These are phyloP conservation scores for Daptonema setosum DNA, from an alignment of 2,888 invertebrate species.

Conservation along the genomic window DNA sequence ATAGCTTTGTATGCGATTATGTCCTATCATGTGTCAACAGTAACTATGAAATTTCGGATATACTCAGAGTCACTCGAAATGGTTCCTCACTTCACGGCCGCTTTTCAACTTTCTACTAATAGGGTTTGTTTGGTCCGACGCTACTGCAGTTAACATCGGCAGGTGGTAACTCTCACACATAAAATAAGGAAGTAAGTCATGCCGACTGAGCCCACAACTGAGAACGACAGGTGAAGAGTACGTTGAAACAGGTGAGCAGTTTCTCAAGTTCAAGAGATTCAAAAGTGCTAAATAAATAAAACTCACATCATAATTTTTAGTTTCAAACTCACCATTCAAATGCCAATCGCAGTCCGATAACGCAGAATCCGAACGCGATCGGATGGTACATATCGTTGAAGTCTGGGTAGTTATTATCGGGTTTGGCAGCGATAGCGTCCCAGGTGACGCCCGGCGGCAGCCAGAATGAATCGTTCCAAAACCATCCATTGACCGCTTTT, in stretches of 20 bases:
- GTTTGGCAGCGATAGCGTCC: conserved; percentile 5
- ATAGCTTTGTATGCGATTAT: background rate
- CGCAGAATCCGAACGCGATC: background rate
- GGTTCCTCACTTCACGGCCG: background rate
- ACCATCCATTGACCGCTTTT: too few species aligned
- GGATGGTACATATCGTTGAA: background rate
- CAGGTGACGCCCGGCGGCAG: conserved; percentile 19
- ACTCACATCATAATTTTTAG: too few species aligned
- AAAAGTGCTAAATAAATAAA: too few species aligned
- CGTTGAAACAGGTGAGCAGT: too few species aligned
- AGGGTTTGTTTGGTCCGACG: too few species aligned
- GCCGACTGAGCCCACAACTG: too few species aligned
- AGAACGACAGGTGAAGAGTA: too few species aligned
- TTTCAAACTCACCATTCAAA: background rate
- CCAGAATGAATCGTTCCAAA: conserved; percentile 20
- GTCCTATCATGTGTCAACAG: background rate
- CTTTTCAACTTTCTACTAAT: too few species aligned
- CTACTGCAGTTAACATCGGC: too few species aligned
- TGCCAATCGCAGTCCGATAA: background rate
- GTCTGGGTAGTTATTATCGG: background rate
- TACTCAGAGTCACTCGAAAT: background rate
- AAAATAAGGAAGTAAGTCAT: too few species aligned
- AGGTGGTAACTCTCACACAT: too few species aligned
- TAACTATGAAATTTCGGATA: background rate
- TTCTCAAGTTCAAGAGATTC: too few species aligned